These are phyloP conservation scores for Eupithecia subumbrata DNA, from an alignment of 2,888 invertebrate species.

Conservation along the genomic window DNA sequence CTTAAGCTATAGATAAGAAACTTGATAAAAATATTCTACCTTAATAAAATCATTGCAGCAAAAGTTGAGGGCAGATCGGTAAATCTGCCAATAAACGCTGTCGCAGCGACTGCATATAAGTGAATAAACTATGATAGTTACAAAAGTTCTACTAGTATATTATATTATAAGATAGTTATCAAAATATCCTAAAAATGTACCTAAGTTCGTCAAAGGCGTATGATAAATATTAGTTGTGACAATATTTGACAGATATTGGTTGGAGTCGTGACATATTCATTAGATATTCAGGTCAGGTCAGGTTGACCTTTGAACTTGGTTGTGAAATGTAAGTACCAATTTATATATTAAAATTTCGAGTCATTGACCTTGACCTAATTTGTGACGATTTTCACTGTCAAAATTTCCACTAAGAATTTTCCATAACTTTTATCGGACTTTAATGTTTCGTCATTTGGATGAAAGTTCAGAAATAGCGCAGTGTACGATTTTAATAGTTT, in stretches of 20 bases:
- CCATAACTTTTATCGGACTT: background rate
- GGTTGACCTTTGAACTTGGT: constrained; percentile 26
- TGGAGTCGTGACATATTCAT: constrained; percentile 34
- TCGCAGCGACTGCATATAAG: background rate
- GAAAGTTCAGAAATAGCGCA: background rate
- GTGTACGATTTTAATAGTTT: background rate
- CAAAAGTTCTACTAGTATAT: background rate
- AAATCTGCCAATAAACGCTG: background rate
- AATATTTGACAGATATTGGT: constrained; percentile 14
- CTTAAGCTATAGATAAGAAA: background rate
- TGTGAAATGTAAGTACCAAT: background rate
- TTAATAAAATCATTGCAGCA: background rate
- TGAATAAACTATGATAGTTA: background rate
- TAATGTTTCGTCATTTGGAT: background rate
- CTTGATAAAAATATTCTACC: background rate
- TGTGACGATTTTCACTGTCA: background rate
- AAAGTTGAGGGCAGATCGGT: background rate
- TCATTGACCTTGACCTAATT: constrained; percentile 39
- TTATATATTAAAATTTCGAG: background rate
- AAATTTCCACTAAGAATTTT: background rate
- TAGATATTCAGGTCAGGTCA: constrained; percentile 32
- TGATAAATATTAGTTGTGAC: constrained; percentile 15
- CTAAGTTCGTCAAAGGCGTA: background rate
- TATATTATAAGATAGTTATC: background rate
- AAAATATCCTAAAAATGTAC: background rate